Evolutionary conservation across 2,888 invertebrate species (phyloP).

Genomic region (Agrypnus murinus): DNA sequence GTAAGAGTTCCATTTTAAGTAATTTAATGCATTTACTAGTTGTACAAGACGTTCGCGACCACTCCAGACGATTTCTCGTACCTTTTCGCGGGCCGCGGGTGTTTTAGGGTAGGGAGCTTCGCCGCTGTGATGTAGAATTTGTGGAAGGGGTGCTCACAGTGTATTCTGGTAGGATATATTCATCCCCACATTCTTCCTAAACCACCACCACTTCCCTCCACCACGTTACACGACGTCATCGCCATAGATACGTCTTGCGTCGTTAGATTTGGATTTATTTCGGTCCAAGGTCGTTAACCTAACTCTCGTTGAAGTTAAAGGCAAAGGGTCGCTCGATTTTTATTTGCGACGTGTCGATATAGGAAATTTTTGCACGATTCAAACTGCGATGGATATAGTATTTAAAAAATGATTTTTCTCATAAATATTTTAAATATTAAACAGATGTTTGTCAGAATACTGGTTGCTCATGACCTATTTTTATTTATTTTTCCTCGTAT

Average conservation of each 20-base stretch:
- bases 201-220: slow-evolving; percentile 71
- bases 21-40: slow-evolving; percentile 42
- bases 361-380: no score
- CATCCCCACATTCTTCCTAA: slow-evolving; percentile 72
- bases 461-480: no score
- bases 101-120: slow-evolving; percentile 72
- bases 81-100: slow-evolving; percentile 69
- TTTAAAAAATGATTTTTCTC: no score
- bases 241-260: slow-evolving; percentile 65
- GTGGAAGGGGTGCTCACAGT: slow-evolving; percentile 72
- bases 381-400: no score
- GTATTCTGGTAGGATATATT: slow-evolving; percentile 72
- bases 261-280: slow-evolving; percentile 49
- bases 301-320: slow-evolving; percentile 45
- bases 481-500: no score
- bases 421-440: no score
- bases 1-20: slow-evolving; percentile 48
- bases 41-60: slow-evolving; percentile 61
- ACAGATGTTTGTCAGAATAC: no score
- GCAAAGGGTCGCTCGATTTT: slow-evolving; percentile 2
- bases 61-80: slow-evolving; percentile 67
- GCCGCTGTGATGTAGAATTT: slow-evolving; percentile 71
- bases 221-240: slow-evolving; percentile 70
- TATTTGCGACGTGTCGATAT: neutral
- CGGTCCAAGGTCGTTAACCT: slow-evolving; percentile 68